These are phyloP conservation scores for Atractosteus spatula DNA, from an alignment of 2,113 vertebrate genomes.

Conservation along the genomic window DNA sequence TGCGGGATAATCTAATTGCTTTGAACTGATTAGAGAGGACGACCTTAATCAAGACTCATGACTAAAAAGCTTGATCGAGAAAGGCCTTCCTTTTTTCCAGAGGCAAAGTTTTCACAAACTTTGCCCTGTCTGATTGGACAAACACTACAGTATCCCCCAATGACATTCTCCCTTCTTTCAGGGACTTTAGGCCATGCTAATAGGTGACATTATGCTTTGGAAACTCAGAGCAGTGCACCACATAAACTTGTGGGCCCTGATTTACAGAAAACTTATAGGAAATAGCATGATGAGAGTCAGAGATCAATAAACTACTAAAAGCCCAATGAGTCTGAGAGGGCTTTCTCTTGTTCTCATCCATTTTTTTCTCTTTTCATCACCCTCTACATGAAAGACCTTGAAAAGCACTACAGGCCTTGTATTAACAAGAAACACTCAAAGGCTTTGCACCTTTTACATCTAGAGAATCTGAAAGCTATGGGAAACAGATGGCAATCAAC, in stretches of 20 bases:
- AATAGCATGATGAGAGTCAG: too few relatives aligned
- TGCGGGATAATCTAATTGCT: constrained; percentile 33
- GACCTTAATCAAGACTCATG: constrained; percentile 28
- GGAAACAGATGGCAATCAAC: constrained; percentile 5
- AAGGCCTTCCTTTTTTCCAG: not conserved
- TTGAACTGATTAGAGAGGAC: constrained; percentile 30
- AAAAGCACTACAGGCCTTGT: not conserved
- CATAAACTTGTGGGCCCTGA: not conserved
- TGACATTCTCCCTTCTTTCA: too few relatives aligned
- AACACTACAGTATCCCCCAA: too few relatives aligned
- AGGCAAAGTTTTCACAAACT: not conserved
- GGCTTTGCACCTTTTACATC: not conserved
- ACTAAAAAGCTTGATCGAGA: not conserved
- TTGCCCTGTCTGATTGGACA: too few relatives aligned
- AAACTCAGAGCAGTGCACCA: too few relatives aligned
- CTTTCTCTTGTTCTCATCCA: constrained; percentile 7
- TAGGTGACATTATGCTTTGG: too few relatives aligned
- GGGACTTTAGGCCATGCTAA: too few relatives aligned
- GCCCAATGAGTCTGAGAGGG: not conserved
- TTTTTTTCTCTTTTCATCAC: constrained; percentile 10
- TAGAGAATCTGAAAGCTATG: not conserved
- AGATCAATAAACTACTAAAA: constrained; percentile 16
- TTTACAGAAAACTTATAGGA: not conserved
- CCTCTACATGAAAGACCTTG: not conserved
- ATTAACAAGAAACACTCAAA: constrained; percentile 1